A percentile compares a stretch with the other conserved stretches of the same genome.
Evolutionary conservation across 2,113 vertebrate genomes (phyloP).

Genomic region (Hyperopisus bebe): DNA sequence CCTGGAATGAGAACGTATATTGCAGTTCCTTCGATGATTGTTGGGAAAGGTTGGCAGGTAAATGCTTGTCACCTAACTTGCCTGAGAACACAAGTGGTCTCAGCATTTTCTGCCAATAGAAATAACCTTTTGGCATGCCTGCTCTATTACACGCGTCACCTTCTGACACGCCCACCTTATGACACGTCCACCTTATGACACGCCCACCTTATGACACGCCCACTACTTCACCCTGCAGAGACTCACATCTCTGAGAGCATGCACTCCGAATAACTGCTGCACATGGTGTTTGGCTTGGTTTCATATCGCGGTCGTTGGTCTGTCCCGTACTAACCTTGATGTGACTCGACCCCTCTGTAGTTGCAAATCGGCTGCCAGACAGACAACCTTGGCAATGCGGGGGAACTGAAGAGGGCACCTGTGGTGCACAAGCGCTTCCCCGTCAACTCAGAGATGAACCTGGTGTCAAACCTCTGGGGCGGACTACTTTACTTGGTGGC

Average conservation of each 20-base stretch:
- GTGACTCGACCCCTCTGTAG: conserved; percentile 33
- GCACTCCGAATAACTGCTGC: background rate
- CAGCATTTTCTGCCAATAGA: background rate
- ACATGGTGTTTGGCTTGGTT: background rate
- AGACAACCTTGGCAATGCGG: conserved; percentile 43
- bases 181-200: no score
- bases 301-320: background rate
- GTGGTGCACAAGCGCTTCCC: conserved; percentile 46
- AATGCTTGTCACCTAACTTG: background rate
- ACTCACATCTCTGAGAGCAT: background rate
- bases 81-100: background rate
- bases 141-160: background rate
- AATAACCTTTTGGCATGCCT: background rate
- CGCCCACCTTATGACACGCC: background rate
- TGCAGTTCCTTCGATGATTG: conserved; percentile 44
- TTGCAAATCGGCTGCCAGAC: conserved; percentile 66
- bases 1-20: conserved; percentile 59
- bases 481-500: conserved; percentile 60
- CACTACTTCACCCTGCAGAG: background rate
- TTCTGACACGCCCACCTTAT: background rate
- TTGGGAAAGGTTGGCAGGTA: conserved; percentile 58
- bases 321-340: background rate
- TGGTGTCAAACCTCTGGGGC: conserved; percentile 59
- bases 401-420: conserved; percentile 44
- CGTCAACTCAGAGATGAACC: conserved; percentile 41